phyloP scores from a whole-genome alignment of 2,888 invertebrate species.

The Heterodera filipjevi region DNA sequence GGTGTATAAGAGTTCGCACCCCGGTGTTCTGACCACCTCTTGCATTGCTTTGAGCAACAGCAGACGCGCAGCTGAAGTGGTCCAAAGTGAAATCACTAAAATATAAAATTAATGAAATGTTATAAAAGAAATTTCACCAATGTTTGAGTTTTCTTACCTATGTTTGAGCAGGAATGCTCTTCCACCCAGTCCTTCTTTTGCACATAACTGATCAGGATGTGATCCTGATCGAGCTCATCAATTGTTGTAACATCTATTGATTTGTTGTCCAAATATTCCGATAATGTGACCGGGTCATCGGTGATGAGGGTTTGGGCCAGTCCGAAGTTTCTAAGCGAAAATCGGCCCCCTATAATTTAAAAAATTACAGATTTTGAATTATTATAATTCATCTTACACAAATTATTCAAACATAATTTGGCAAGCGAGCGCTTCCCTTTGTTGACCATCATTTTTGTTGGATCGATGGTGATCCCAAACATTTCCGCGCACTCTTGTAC shows the following conservation, averaged over 20 bases:
- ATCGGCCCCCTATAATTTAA: conserved; percentile 8
- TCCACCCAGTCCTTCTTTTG: conserved; percentile 19
- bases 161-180: not conserved
- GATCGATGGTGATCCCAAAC: conserved; percentile 23
- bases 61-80: not conserved
- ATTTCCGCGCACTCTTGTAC: conserved; percentile 17
- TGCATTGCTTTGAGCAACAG: conserved; percentile 10
- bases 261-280: conserved; percentile 17
- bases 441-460: conserved; percentile 11
- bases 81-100: not conserved
- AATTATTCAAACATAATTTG: conserved; percentile 18
- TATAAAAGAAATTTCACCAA: not conserved
- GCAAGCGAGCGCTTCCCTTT: conserved; percentile 7
- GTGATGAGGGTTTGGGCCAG: conserved; percentile 17
- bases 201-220: conserved; percentile 3
- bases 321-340: conserved; percentile 18
- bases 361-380: not conserved
- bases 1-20: not conserved
- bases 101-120: no score
- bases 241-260: not conserved
- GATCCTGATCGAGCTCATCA: conserved; percentile 2
- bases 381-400: not conserved
- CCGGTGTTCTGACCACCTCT: not conserved
- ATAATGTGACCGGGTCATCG: not conserved
- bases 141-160: conserved; percentile 12